A percentile compares a stretch with the other conserved stretches of the same genome.
These are phyloP conservation scores for Manis crassicaudata DNA, from an alignment of 2,797 vertebrate species.

Conservation along the genomic window DNA sequence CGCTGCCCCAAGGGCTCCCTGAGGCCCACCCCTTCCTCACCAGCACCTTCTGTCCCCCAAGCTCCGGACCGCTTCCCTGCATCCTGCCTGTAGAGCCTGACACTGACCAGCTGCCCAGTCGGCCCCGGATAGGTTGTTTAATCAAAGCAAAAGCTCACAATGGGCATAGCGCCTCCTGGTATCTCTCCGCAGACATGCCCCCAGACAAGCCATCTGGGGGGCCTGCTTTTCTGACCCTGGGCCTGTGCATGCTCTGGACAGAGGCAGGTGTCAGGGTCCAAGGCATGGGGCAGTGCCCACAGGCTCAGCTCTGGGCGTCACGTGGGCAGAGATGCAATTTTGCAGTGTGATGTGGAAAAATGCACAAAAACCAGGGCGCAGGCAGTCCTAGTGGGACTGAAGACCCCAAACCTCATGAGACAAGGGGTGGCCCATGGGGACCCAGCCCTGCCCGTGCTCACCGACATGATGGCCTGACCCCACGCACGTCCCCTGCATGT, in stretches of 20 bases:
- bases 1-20: rapidly evolving
- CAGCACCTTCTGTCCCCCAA: rapidly evolving
- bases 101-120: conserved; percentile 77
- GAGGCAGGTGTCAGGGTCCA: background rate
- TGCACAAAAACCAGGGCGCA: rapidly evolving
- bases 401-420: background rate
- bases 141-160: conserved; percentile 79
- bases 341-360: rapidly evolving
- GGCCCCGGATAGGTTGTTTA: conserved; percentile 71
- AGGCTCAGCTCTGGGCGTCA: rapidly evolving
- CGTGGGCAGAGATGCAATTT: background rate
- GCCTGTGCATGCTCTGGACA: background rate
- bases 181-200: background rate
- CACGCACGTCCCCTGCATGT: rapidly evolving
- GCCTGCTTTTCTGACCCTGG: background rate
- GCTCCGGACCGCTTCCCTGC: rapidly evolving
- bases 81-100: conserved; percentile 47
- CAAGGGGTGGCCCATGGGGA: rapidly evolving
- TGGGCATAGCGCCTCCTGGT: background rate
- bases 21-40: rapidly evolving
- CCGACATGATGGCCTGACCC: background rate
- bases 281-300: rapidly evolving
- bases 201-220: background rate
- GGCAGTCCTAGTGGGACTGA: rapidly evolving
- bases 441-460: background rate